These are phyloP conservation scores for Protodeltote pygarga DNA, from an alignment of 2,888 invertebrate species.

Conservation along the genomic window DNA sequence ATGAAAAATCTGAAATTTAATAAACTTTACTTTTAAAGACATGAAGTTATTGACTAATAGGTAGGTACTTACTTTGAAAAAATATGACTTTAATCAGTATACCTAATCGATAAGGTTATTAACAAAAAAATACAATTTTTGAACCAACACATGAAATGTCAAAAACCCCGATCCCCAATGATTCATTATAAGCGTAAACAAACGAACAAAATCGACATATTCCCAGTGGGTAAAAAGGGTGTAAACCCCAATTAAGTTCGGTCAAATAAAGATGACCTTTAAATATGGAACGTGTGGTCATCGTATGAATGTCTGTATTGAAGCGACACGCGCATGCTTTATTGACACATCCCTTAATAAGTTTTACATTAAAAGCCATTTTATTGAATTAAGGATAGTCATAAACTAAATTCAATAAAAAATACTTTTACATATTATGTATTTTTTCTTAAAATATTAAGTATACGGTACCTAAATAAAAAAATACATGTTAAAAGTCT, in stretches of 20 bases:
- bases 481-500: too few relatives aligned
- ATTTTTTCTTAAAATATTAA: too few relatives aligned
- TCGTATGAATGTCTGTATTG: conserved; percentile 19
- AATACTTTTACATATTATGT: too few relatives aligned
- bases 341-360: conserved; percentile 28
- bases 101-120: too few relatives aligned
- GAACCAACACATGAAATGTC: background rate
- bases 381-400: too few relatives aligned
- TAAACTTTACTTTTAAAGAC: too few relatives aligned
- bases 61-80: too few relatives aligned
- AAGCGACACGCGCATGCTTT: conserved; percentile 3
- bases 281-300: conserved; percentile 19
- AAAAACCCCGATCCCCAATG: background rate
- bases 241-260: conserved; percentile 31
- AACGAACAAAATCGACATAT: conserved; percentile 9
- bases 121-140: background rate
- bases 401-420: too few relatives aligned
- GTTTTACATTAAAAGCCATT: conserved; percentile 35
- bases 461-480: too few relatives aligned
- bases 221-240: conserved; percentile 27
- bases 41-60: too few relatives aligned
- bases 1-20: too few relatives aligned
- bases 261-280: conserved; percentile 18
- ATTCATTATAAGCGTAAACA: conserved; percentile 6
- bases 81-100: too few relatives aligned